phyloP scores from a whole-genome alignment of 2,888 invertebrate genomes.

The Endomychus coccineus region DNA sequence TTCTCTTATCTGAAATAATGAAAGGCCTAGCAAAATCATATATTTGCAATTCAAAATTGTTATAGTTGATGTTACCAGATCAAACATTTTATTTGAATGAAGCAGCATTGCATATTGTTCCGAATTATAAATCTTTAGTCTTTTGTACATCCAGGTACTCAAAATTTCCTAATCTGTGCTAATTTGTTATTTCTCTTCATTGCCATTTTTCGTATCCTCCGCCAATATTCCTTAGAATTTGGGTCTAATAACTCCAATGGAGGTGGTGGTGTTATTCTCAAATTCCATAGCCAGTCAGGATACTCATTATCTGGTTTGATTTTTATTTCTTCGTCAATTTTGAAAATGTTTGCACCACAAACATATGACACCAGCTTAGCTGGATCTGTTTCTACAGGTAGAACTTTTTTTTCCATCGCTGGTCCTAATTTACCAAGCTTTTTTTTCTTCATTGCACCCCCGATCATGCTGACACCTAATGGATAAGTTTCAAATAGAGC shows the following conservation, averaged over 20 bases:
- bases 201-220: slow-evolving; percentile 57
- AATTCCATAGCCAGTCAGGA: slow-evolving; percentile 85
- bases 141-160: too few relatives aligned
- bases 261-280: slow-evolving; percentile 57
- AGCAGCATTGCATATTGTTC: too few relatives aligned
- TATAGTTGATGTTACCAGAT: too few relatives aligned
- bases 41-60: too few relatives aligned
- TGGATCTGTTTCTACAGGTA: slow-evolving; percentile 82
- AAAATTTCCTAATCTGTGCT: slow-evolving; percentile 55
- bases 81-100: too few relatives aligned
- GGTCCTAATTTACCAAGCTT: slow-evolving; percentile 55
- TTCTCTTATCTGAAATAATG: too few relatives aligned
- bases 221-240: slow-evolving; percentile 75
- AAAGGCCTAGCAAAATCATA: too few relatives aligned
- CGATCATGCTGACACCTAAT: slow-evolving; percentile 40
- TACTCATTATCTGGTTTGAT: slow-evolving; percentile 73
- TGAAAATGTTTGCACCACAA: slow-evolving; percentile 79
- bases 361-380: slow-evolving; percentile 65
- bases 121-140: too few relatives aligned
- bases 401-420: slow-evolving; percentile 58
- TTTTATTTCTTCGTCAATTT: slow-evolving; percentile 74
- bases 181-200: slow-evolving; percentile 58
- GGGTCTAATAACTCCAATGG: slow-evolving; percentile 71
- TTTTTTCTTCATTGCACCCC: slow-evolving; percentile 50
- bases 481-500: background rate